Conservation (phyloP, 1,140 invertebrate species). For the Heliothis virescens region DNA sequence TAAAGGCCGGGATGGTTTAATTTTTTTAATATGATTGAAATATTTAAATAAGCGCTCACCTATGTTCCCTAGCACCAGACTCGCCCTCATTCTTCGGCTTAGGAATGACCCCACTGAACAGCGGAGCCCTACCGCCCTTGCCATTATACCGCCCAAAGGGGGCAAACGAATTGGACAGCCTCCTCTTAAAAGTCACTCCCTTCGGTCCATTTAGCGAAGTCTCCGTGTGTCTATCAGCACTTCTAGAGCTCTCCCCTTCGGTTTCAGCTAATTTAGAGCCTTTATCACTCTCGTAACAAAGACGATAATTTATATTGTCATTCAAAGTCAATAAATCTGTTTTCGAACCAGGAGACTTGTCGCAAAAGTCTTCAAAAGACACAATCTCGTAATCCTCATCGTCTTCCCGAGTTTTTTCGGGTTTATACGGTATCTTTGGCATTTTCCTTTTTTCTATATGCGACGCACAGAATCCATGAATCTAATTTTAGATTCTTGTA, state of each 20-base stretch:
- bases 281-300: conserved; percentile 82
- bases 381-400: conserved; percentile 85
- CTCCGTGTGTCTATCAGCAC: conserved; percentile 74
- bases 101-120: conserved; percentile 75
- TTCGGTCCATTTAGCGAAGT: conserved; percentile 78
- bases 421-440: conserved; percentile 84
- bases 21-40: too few relatives aligned
- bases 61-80: conserved; percentile 68
- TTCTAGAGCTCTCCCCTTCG: conserved; percentile 74
- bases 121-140: conserved; percentile 60
- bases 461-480: conserved; percentile 25
- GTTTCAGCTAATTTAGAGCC: conserved; percentile 67
- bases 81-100: conserved; percentile 74
- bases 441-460: conserved; percentile 62
- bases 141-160: conserved; percentile 71
- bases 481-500: conserved; percentile 42
- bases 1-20: too few relatives aligned
- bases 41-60: conserved; percentile 55
- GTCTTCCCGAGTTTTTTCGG: conserved; percentile 74
- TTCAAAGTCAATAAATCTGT: conserved; percentile 84
- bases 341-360: conserved; percentile 83
- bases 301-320: conserved; percentile 85
- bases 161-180: conserved; percentile 69
- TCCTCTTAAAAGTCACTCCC: conserved; percentile 72
- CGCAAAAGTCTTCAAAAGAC: conserved; percentile 87